Evolutionary conservation across 2,113 vertebrate genomes (phyloP), one percentile per base, ranked within the genome.

Genomic region (Callithrix jacchus): DNA sequence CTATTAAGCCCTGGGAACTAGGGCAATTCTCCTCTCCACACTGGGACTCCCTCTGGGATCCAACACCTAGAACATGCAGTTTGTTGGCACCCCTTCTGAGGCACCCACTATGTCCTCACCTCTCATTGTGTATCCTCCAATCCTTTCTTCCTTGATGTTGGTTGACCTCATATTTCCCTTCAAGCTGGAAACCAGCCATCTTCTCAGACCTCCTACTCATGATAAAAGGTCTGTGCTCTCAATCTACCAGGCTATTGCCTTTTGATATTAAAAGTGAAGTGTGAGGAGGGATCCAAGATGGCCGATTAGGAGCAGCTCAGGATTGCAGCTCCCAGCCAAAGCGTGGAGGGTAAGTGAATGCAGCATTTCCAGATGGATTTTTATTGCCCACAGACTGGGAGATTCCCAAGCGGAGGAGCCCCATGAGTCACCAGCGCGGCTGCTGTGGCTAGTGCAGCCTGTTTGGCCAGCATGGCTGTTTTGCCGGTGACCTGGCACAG

Each of bases 181-280:
- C 20, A 14, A 76, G n/a, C 56, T 74, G 52, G 71, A 87, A 87
- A 84, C 47, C 54, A 76, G 54, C 49, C 37, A 32, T 35, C 9
- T 68, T 58, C 11, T 64, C 37, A 80, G 17, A 52, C 47, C 54
- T 16, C 20, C n/a, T 18, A 3, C 32, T 70, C 14, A 3, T 35
- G 47, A 21, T 79, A 66, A 84, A 92, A 66, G 20, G 13, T 81
- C 56, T 73, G 30, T 21, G 20, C 14, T 96, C 30, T 73, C 54
- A 42, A 20, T 61, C 73, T n/a, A 64, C 40, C 16, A 40, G 70
- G 30, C 16, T 58, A 40, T 74, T n/a, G 17, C 13, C 37, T n/a
- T 80, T 80, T n/a, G 9, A 52, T 70, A 83, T 49, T 76, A 79
- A 94, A 93, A 95, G 84, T 37, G 52, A 92, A 89, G 49, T 37